Evolutionary conservation across 2,797 vertebrate species (phyloP).

Genomic region (Botia kubotai): DNA sequence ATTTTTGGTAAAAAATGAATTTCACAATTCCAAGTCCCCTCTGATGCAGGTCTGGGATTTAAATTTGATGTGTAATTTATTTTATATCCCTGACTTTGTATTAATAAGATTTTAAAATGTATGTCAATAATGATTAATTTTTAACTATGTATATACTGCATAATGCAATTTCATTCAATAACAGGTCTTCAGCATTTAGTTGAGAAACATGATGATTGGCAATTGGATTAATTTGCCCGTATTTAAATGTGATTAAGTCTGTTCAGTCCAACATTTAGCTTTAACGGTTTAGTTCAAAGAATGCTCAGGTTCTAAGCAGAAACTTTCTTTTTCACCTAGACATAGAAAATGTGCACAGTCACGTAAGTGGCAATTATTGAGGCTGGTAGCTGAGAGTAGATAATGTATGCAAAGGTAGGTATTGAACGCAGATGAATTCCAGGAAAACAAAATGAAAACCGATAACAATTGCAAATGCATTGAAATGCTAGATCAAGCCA

Average conservation of each 20-base stretch:
- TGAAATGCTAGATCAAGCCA: background rate
- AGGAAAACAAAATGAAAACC: background rate
- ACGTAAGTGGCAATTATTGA: slow-evolving; percentile 20
- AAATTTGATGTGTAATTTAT: background rate
- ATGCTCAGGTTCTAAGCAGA: slow-evolving; percentile 5
- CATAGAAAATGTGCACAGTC: slow-evolving; percentile 27
- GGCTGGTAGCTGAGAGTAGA: background rate
- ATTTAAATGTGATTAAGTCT: background rate
- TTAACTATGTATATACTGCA: no score
- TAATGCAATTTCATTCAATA: no score
- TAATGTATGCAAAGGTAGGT: background rate
- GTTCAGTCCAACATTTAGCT: slow-evolving; percentile 1
- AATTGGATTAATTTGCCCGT: background rate
- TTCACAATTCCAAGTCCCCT: background rate
- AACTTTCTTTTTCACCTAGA: slow-evolving; percentile 11
- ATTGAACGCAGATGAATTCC: background rate
- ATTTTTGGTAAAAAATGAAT: background rate
- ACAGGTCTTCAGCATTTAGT: no score
- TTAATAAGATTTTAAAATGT: no score
- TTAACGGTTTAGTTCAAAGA: background rate
- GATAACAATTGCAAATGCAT: background rate
- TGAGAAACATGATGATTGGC: background rate
- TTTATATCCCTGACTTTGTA: background rate
- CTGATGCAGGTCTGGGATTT: no score
- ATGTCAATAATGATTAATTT: no score